Base-by-base conservation (phyloP, 2,888 invertebrate species). In the Cosmia trapezina region DNA sequence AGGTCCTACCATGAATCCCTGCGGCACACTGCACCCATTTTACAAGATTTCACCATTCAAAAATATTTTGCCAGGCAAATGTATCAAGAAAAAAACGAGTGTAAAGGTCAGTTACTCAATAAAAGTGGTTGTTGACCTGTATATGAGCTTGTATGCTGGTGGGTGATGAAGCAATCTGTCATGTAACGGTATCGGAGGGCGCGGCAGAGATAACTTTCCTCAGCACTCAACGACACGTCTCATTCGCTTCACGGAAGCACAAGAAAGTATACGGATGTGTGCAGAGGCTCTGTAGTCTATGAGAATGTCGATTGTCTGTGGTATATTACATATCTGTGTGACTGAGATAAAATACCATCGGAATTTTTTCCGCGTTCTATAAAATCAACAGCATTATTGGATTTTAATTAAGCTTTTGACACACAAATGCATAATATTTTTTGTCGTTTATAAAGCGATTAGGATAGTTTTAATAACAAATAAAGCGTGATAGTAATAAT, bases 41-140 rank as follows among this genome's bases (percentile, higher is more conserved):
- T 17, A 47, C 45, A 62, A 60, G 51, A 80, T 85, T 85, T 81
- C 82, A 73, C 76, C 70, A 67, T 61, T 62, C 62, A 41, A 66
- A 65, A 53, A 59, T 49, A 67, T 73, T 72, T 76, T 60, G n/a
- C 66, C 43, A 59, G 22, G 41, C 73, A 69, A 57, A 72, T 84
- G 78, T 84, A 84, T 84, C 83, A 86, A 83, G 84, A 83, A 87
- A 88, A 86, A 83, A 87, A 82, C 85, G 81, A 86, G 84, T 83
- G 84, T 87, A 91, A 92, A 93, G 92, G 92, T 91, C 91, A 91
- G 89, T 91, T 91, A 90, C 91, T 87, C 89, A 90, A 91, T 88
- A 84, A 80, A 80, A 78, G 83, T 84, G 83, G 77, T 74, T 75
- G 73, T 76, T 81, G 74, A 80, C 77, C 79, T 73, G 80, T 83